Percentiles rank a stretch among this genome's conserved stretches.
These are phyloP conservation scores for Saxidomus purpurata DNA, from an alignment of 1,140 invertebrate species.

Conservation along the genomic window DNA sequence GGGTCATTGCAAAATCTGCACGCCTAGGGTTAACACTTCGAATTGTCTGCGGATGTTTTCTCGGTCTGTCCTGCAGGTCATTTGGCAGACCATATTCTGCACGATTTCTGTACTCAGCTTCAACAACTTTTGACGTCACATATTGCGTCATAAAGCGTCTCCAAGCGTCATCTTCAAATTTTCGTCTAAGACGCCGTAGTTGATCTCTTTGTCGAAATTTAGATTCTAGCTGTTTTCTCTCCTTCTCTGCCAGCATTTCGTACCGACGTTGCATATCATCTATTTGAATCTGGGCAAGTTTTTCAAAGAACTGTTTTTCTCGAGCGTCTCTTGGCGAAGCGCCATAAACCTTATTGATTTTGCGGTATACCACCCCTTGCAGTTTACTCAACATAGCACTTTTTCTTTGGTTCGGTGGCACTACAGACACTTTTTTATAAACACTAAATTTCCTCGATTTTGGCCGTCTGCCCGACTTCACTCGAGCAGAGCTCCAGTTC, in stretches of 20 bases:
- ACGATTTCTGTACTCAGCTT: slow-evolving; percentile 73
- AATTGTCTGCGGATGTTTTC: slow-evolving; percentile 4
- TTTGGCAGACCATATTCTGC: slow-evolving; percentile 76
- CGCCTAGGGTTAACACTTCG: neutral
- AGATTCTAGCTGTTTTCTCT: slow-evolving; percentile 67
- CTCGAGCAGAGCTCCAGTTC: slow-evolving; percentile 10
- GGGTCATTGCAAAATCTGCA: slow-evolving; percentile 32
- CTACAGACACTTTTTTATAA: slow-evolving; percentile 43
- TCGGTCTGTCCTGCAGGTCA: slow-evolving; percentile 50
- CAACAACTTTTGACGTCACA: slow-evolving; percentile 76
- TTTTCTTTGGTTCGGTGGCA: slow-evolving; percentile 39
- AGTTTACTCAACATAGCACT: slow-evolving; percentile 55
- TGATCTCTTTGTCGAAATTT: slow-evolving; percentile 74
- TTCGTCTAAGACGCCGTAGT: slow-evolving; percentile 70
- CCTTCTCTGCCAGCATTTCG: slow-evolving; percentile 60
- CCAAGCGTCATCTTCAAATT: slow-evolving; percentile 74
- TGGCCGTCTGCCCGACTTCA: slow-evolving; percentile 17
- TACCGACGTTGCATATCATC: slow-evolving; percentile 66
- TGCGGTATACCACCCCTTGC: slow-evolving; percentile 69
- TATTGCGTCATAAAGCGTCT: slow-evolving; percentile 79
- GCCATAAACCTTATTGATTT: slow-evolving; percentile 74
- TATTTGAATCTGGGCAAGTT: slow-evolving; percentile 72
- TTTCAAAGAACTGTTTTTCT: slow-evolving; percentile 74
- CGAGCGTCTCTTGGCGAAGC: slow-evolving; percentile 61
- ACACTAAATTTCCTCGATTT: slow-evolving; percentile 18